Percentiles rank a stretch among this genome's conserved stretches.
phyloP scores from a whole-genome alignment of 2,113 vertebrate genomes.

The Tachycineta bicolor region DNA sequence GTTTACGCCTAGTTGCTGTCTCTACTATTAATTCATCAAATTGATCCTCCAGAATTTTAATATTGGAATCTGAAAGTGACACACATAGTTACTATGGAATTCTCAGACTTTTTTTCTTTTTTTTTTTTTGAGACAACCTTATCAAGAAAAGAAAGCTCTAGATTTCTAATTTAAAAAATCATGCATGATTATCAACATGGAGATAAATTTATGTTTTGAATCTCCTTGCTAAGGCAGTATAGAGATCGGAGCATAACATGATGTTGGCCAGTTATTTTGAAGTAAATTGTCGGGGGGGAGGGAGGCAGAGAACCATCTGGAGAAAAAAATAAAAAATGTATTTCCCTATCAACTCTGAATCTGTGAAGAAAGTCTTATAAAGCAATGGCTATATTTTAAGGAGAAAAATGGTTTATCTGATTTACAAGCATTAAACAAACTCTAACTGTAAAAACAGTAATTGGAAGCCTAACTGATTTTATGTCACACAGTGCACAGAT shows the following conservation, averaged over 20 bases:
- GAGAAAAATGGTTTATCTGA: not conserved
- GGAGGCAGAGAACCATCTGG: not conserved
- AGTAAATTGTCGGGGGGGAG: not conserved
- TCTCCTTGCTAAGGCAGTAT: not conserved
- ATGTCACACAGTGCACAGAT: not conserved
- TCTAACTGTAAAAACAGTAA: not conserved
- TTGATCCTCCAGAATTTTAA: conserved; percentile 80
- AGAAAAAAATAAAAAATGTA: rapidly evolving
- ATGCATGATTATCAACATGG: not conserved
- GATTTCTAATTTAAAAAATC: not conserved
- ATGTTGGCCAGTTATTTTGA: not conserved
- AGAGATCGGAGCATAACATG: not conserved
- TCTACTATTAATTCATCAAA: conserved; percentile 89
- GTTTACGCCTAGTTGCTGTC: conserved; percentile 80
- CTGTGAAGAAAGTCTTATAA: not conserved
- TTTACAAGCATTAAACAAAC: not conserved
- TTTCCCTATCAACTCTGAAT: not conserved
- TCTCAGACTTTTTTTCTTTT: not conserved
- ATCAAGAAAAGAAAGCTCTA: not conserved
- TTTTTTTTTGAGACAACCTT: not conserved
- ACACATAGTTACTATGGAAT: not conserved
- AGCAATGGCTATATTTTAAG: not conserved
- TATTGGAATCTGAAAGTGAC: conserved; percentile 66
- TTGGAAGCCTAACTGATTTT: not conserved
- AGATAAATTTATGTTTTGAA: not conserved